Evolutionary conservation across 64 coral and sea anemone species (phyloP).

Genomic region (Actinia tenebrosa): DNA sequence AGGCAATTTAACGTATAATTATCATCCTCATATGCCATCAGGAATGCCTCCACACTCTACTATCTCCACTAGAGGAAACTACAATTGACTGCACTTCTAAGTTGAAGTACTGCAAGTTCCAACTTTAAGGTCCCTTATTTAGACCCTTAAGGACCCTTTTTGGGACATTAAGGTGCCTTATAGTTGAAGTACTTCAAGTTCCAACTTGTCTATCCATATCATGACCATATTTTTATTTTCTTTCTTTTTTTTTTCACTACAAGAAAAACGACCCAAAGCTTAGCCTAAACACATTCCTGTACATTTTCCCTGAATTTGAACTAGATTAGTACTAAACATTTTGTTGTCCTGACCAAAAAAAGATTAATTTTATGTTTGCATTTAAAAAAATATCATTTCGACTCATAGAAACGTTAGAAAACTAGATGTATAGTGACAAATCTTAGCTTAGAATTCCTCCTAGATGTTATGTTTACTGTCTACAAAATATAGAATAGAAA

Average conservation of each 20-base stretch:
- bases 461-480: neutral
- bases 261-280: neutral
- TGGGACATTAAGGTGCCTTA: neutral
- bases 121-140: neutral
- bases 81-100: neutral
- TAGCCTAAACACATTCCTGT: neutral
- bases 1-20: slow-evolving; percentile 4
- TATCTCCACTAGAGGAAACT: slow-evolving; percentile 2
- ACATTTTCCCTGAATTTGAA: neutral
- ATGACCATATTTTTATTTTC: neutral
- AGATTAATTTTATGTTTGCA: neutral
- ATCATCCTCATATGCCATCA: neutral
- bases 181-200: neutral
- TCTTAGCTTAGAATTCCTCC: neutral
- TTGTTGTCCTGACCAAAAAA: neutral
- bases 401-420: neutral
- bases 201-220: neutral
- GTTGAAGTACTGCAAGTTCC: no score
- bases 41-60: slow-evolving; percentile 28
- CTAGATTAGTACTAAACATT: neutral
- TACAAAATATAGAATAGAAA: neutral
- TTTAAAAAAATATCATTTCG: neutral
- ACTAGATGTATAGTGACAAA: neutral
- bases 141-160: neutral
- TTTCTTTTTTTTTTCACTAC: neutral